phyloP scores from a whole-genome alignment of 2,113 vertebrate species.

The Oryzias celebensis region DNA sequence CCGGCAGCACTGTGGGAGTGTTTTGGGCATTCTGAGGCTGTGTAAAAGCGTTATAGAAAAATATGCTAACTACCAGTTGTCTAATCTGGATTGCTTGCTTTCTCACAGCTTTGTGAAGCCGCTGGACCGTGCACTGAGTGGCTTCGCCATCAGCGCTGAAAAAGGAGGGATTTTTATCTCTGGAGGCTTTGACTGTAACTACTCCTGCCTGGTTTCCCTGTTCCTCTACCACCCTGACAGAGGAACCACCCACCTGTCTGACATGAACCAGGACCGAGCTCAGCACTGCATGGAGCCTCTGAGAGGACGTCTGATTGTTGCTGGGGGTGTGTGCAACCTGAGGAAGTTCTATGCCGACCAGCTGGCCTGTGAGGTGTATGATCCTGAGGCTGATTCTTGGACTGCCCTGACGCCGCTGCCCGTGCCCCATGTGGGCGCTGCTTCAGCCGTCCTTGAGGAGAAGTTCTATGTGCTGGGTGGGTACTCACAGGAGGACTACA shows the following conservation, averaged over 20 bases:
- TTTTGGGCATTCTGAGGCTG: no score
- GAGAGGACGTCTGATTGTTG: conserved; percentile 61
- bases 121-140: conserved; percentile 72
- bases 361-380: conserved; percentile 71
- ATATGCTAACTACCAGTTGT: neutral
- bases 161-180: conserved; percentile 71
- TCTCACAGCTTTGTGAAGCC: conserved; percentile 61
- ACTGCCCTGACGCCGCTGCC: conserved; percentile 51
- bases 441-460: conserved; percentile 72
- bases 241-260: conserved; percentile 63
- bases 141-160: conserved; percentile 54
- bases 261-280: conserved; percentile 71
- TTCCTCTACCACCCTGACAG: conserved; percentile 72
- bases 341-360: conserved; percentile 73
- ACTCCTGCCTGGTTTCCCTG: conserved; percentile 69
- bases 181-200: conserved; percentile 75
- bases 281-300: conserved; percentile 78
- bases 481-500: conserved; percentile 76
- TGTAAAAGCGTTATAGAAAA: no score
- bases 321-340: conserved; percentile 72
- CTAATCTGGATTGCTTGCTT: neutral
- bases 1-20: no score
- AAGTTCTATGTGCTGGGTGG: conserved; percentile 77
- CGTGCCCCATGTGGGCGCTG: conserved; percentile 71
- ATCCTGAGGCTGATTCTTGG: conserved; percentile 62